phyloP scores from a whole-genome alignment of 2,113 vertebrate species.

The Gracilinanus agilis region DNA sequence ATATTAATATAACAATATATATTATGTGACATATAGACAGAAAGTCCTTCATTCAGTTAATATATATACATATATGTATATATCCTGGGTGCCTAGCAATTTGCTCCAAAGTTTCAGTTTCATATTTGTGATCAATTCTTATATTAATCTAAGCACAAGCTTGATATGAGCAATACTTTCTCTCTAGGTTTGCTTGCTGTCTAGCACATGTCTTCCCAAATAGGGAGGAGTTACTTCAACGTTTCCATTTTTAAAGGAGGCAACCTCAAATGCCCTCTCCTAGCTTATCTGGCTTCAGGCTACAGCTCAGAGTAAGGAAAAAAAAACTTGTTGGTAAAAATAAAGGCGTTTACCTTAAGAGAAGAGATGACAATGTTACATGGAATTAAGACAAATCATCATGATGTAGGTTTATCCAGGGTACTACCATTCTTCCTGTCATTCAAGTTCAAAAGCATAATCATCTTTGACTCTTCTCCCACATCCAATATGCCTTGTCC shows the following conservation, averaged over 20 bases:
- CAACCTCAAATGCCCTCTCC: background rate
- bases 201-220: background rate
- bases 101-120: background rate
- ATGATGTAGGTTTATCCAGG: background rate
- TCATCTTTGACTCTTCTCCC: background rate
- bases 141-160: background rate
- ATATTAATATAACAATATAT: too few species aligned
- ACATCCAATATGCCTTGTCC: background rate
- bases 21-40: too few species aligned
- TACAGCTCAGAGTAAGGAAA: background rate
- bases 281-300: background rate
- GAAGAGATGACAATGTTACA: background rate
- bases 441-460: background rate
- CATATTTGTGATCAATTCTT: background rate
- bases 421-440: background rate
- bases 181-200: background rate
- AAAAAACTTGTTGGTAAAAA: background rate
- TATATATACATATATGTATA: too few species aligned
- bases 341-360: background rate
- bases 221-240: background rate
- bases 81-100: background rate
- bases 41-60: background rate
- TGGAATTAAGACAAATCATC: background rate
- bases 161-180: background rate
- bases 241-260: slow-evolving; percentile 8